A percentile compares a stretch with the other conserved stretches of the same genome.
These are phyloP conservation scores for Strigamia maritima DNA, from an alignment of 2,888 invertebrate species.

Conservation along the genomic window DNA sequence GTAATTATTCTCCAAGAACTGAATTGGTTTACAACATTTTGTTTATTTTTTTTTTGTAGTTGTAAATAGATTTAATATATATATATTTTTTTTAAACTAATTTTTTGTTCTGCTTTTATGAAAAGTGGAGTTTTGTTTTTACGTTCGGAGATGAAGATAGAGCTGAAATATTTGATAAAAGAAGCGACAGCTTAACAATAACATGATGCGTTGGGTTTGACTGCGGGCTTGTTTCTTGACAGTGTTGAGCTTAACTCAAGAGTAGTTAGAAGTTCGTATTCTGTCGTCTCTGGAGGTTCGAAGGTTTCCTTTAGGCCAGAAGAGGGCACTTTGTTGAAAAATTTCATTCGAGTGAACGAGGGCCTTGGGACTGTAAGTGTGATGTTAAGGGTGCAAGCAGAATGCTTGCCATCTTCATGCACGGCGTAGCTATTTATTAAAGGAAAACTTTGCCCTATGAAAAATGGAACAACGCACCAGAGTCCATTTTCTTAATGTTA, in stretches of 20 bases:
- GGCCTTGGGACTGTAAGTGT: conserved; percentile 34
- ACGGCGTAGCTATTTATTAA: conserved; percentile 26
- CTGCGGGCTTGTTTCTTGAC: conserved; percentile 10
- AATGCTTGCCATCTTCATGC: conserved; percentile 30
- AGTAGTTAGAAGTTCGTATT: conserved; percentile 15
- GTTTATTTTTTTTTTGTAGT: too few species aligned
- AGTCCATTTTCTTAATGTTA: conserved; percentile 37
- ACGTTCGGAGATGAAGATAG: background rate
- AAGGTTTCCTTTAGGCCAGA: conserved; percentile 1
- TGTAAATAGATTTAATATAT: background rate
- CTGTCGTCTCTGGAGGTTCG: background rate
- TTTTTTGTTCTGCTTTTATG: background rate
- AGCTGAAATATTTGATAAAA: background rate
- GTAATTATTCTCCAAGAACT: background rate
- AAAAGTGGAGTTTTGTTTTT: background rate
- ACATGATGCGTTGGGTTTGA: background rate
- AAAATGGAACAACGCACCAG: conserved; percentile 32
- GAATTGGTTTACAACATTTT: too few species aligned
- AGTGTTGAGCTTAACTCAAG: conserved; percentile 15
- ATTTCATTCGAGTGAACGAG: conserved; percentile 36
- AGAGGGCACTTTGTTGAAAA: conserved; percentile 5
- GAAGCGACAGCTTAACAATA: background rate
- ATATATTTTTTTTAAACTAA: background rate
- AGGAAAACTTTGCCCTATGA: conserved; percentile 13
- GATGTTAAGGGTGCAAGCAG: conserved; percentile 2